Percentiles rank a stretch among this genome's conserved stretches.
Conservation (phyloP, 2,888 invertebrate species). For the Oegoconia quadripuncta region DNA sequence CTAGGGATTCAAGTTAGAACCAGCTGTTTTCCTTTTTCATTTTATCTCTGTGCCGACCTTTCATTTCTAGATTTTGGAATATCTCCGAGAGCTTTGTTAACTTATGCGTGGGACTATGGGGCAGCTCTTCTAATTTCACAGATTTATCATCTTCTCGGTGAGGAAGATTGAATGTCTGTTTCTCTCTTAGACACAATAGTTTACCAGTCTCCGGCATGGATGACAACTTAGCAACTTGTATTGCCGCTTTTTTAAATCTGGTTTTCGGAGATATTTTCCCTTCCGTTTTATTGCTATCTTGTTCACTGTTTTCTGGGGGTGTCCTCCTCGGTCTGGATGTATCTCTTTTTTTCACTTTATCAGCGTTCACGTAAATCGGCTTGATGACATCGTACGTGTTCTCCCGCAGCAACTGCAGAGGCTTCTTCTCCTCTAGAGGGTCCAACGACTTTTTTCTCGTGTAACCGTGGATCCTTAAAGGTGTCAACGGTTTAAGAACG, state of each 20-base stretch:
- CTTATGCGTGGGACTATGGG: constrained; percentile 53
- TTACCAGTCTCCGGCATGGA: constrained; percentile 66
- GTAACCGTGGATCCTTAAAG: constrained; percentile 53
- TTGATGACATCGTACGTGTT: constrained; percentile 71
- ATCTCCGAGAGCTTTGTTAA: constrained; percentile 64
- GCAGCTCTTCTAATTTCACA: constrained; percentile 45
- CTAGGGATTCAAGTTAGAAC: constrained; percentile 44
- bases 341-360: constrained; percentile 40
- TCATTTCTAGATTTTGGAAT: constrained; percentile 65
- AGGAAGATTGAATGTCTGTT: constrained; percentile 46
- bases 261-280: constrained; percentile 56
- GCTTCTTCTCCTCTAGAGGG: constrained; percentile 39
- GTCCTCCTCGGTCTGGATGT: constrained; percentile 20
- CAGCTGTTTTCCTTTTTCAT: constrained; percentile 73
- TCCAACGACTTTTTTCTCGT: constrained; percentile 44
- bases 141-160: constrained; percentile 35
- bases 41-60: constrained; percentile 55
- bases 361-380: constrained; percentile 52
- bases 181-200: constrained; percentile 58
- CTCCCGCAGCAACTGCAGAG: constrained; percentile 60
- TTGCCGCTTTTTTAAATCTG: constrained; percentile 65
- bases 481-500: constrained; percentile 64
- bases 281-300: constrained; percentile 17
- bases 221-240: constrained; percentile 58
- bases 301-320: constrained; percentile 10